A percentile compares a stretch with the other conserved stretches of the same genome.
Conservation (phyloP, 2,888 invertebrate genomes). For the Tanypteryx hageni region DNA sequence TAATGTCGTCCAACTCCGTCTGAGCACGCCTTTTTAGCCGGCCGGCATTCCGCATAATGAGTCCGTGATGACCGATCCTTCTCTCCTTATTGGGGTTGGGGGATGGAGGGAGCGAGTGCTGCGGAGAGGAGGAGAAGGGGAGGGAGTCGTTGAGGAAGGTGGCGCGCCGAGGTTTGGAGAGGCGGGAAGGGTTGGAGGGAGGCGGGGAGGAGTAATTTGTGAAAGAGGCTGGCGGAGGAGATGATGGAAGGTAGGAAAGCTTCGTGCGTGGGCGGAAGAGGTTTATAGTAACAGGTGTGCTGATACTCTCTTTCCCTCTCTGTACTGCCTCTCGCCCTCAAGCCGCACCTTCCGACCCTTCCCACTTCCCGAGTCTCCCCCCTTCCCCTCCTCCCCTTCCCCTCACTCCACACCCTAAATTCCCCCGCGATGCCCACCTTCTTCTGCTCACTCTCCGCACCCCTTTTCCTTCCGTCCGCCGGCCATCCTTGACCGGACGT, state of each 20-base stretch:
- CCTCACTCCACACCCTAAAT: slow-evolving; percentile 44
- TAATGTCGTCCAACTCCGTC: too few species aligned
- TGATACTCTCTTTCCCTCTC: background rate
- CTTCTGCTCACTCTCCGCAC: background rate
- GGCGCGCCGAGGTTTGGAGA: background rate
- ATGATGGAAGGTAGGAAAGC: background rate
- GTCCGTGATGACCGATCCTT: background rate
- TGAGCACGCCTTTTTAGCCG: background rate
- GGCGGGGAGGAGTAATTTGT: background rate
- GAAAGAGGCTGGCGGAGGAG: background rate
- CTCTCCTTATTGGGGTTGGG: background rate
- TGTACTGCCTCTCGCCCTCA: too few species aligned
- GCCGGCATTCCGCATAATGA: background rate
- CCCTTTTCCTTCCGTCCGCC: background rate
- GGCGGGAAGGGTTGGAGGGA: too few species aligned
- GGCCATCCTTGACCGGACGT: slow-evolving; percentile 39
- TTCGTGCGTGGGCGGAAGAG: background rate
- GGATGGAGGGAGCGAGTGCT: background rate
- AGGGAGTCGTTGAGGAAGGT: background rate
- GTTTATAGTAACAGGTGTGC: slow-evolving; percentile 1
- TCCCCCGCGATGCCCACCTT: slow-evolving; percentile 14
- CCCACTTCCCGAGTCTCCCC: background rate
- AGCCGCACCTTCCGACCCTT: too few species aligned
- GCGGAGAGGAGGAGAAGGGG: background rate
- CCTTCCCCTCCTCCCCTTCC: background rate